These are phyloP conservation scores for Lerema accius DNA, from an alignment of 1,140 invertebrate genomes.

Conservation along the genomic window DNA sequence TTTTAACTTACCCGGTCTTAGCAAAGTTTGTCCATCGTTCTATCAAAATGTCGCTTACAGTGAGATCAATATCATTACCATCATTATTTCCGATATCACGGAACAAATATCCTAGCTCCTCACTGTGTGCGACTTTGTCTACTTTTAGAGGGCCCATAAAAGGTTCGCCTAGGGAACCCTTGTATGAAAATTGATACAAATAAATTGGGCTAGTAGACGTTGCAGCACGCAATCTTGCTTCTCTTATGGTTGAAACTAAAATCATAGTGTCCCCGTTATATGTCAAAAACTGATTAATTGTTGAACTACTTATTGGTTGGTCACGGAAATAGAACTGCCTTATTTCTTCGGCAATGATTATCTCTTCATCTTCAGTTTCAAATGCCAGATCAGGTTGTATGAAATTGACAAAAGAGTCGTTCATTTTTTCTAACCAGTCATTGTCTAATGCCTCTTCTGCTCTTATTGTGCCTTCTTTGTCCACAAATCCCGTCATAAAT, in stretches of 20 bases:
- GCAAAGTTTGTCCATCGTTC: conserved; percentile 76
- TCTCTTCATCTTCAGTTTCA: conserved; percentile 42
- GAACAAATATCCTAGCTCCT: conserved; percentile 71
- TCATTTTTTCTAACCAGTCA: conserved; percentile 66
- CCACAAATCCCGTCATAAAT: conserved; percentile 68
- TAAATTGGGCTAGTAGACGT: conserved; percentile 47
- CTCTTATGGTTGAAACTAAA: conserved; percentile 62
- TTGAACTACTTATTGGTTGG: conserved; percentile 38
- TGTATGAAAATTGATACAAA: conserved; percentile 74
- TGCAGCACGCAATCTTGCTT: conserved; percentile 52
- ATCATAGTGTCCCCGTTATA: conserved; percentile 75
- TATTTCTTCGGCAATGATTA: conserved; percentile 45
- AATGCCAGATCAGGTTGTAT: conserved; percentile 66
- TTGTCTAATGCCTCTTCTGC: conserved; percentile 51
- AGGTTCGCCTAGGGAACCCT: conserved; percentile 49
- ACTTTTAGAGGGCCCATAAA: conserved; percentile 50
- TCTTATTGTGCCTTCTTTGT: conserved; percentile 72
- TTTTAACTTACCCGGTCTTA: conserved; percentile 60
- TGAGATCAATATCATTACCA: conserved; percentile 43
- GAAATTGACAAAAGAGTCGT: conserved; percentile 58
- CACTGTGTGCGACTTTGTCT: conserved; percentile 57
- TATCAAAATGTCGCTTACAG: conserved; percentile 58
- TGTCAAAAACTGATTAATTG: conserved; percentile 48
- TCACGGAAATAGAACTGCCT: conserved; percentile 56
- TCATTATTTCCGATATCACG: conserved; percentile 36